A percentile compares a stretch with the other conserved stretches of the same genome.
Evolutionary conservation across 1,140 invertebrate genomes (phyloP).

Genomic region (Bombus superbus): DNA sequence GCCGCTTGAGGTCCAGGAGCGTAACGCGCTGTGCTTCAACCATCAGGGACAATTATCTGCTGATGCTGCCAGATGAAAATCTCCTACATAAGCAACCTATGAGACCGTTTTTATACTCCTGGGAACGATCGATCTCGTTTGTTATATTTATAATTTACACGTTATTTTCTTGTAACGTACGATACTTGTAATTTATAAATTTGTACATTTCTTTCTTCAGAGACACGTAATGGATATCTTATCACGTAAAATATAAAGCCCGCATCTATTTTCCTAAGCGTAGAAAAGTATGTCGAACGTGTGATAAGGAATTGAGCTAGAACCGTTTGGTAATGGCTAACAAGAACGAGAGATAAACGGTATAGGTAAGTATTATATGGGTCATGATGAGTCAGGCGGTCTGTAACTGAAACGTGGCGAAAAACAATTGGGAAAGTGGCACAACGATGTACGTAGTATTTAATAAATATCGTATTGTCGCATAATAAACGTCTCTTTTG

Average conservation of each 20-base stretch:
- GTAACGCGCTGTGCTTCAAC: slow-evolving; percentile 7
- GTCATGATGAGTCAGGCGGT: not conserved
- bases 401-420: too few species aligned
- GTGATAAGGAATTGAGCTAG: not conserved
- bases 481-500: not conserved
- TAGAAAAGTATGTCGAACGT: not conserved
- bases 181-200: not conserved
- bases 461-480: too few species aligned
- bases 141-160: too few species aligned
- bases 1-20: slow-evolving; percentile 32
- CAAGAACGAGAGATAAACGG: not conserved
- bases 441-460: not conserved
- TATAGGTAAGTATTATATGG: not conserved
- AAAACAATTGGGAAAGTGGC: not conserved
- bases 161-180: too few species aligned
- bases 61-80: slow-evolving; percentile 30
- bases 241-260: not conserved
- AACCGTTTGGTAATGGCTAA: not conserved
- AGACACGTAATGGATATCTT: not conserved
- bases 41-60: slow-evolving; percentile 47
- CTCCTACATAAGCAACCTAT: not conserved
- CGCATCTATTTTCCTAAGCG: not conserved
- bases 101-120: not conserved
- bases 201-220: not conserved
- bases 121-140: not conserved